phyloP scores from a whole-genome alignment of 2,113 vertebrate species.

The human region GRCh38 chr7:80791001-80791500 shows the following conservation, averaged over 20 bases:
- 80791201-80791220: neutral
- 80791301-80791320: neutral
- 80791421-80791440: neutral
- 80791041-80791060: neutral
- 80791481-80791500: neutral
- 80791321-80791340: neutral
- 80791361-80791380: neutral
- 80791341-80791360: neutral
- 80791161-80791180: neutral
- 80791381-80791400: neutral
- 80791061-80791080: neutral
- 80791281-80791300: neutral
- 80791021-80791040: neutral
- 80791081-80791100: neutral
- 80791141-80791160: neutral
- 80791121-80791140: neutral
- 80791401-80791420: neutral
- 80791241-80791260: neutral
- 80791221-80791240: neutral
- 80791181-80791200: conserved; percentile 27
- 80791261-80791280: neutral
- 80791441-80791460: neutral
- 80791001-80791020: neutral
- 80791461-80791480: neutral
- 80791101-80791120: neutral